Evolutionary conservation across 2,888 invertebrate species (phyloP).

Genomic region (Pterostichus niger): DNA sequence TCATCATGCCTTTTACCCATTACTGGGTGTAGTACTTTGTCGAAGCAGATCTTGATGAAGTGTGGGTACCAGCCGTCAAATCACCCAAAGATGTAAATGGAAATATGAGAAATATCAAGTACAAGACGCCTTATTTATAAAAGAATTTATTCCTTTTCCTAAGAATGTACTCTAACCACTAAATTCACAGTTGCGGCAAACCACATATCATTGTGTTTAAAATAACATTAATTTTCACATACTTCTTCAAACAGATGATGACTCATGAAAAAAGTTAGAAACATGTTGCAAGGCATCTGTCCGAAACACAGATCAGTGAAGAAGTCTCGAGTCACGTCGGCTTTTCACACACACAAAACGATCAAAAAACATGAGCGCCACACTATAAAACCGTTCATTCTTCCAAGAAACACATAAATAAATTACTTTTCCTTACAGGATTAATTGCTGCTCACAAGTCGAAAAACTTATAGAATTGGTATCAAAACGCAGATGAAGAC

Average conservation of each 20-base stretch:
- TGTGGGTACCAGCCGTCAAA: no score
- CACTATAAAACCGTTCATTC: slow-evolving; percentile 19
- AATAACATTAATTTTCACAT: slow-evolving; percentile 65
- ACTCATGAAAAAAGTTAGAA: slow-evolving; percentile 54
- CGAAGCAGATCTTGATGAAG: no score
- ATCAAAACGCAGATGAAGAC: not conserved
- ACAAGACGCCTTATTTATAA: not conserved
- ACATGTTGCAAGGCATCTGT: slow-evolving; percentile 57
- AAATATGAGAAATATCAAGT: not conserved
- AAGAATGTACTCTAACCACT: slow-evolving; percentile 8
- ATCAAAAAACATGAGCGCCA: slow-evolving; percentile 17
- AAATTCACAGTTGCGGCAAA: slow-evolving; percentile 53
- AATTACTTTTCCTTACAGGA: slow-evolving; percentile 13
- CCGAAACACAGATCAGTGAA: slow-evolving; percentile 39
- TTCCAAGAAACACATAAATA: slow-evolving; percentile 45
- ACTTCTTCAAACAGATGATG: slow-evolving; percentile 55
- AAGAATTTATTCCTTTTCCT: slow-evolving; percentile 15
- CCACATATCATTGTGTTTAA: slow-evolving; percentile 60
- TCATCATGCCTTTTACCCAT: no score
- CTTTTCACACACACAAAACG: slow-evolving; percentile 32
- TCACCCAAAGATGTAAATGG: no score
- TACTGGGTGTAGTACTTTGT: no score
- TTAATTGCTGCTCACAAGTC: not conserved
- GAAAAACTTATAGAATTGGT: not conserved
- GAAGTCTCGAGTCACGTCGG: not conserved